These are phyloP conservation scores for Drosophila ironensis DNA, from an alignment of 1,140 invertebrate genomes.

Conservation along the genomic window DNA sequence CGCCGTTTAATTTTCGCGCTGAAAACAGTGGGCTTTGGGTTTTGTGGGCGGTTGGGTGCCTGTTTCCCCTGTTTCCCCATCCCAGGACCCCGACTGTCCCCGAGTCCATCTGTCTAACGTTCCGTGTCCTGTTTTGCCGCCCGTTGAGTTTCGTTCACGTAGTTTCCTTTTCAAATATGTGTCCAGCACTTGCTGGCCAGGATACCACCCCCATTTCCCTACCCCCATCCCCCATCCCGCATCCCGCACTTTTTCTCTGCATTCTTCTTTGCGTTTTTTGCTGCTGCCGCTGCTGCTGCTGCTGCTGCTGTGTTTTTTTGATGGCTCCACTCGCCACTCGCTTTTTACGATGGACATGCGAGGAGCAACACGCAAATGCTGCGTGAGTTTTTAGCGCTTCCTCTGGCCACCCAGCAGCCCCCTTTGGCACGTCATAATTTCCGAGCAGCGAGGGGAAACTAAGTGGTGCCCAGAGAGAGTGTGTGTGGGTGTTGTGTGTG, in stretches of 20 bases:
- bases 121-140: constrained; percentile 56
- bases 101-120: constrained; percentile 43
- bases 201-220: constrained; percentile 3
- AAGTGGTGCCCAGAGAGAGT: constrained; percentile 32
- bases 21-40: not conserved
- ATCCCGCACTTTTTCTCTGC: constrained; percentile 1
- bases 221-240: not conserved
- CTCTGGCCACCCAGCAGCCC: not conserved
- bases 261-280: constrained; percentile 8
- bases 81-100: not conserved
- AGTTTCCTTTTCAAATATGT: constrained; percentile 80
- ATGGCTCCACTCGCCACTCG: constrained; percentile 40
- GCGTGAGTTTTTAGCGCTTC: constrained; percentile 49
- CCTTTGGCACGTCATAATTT: constrained; percentile 73
- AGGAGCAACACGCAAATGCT: constrained; percentile 74
- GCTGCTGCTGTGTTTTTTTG: constrained; percentile 10
- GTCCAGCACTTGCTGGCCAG: constrained; percentile 63
- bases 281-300: no score
- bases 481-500: not conserved
- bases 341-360: constrained; percentile 49
- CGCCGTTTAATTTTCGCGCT: constrained; percentile 76
- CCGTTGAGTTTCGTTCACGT: constrained; percentile 64
- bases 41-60: not conserved
- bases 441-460: constrained; percentile 37
- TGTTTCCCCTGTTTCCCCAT: not conserved